These are phyloP conservation scores for Microtus montanus DNA, from an alignment of 2,113 vertebrate species.

Conservation along the genomic window DNA sequence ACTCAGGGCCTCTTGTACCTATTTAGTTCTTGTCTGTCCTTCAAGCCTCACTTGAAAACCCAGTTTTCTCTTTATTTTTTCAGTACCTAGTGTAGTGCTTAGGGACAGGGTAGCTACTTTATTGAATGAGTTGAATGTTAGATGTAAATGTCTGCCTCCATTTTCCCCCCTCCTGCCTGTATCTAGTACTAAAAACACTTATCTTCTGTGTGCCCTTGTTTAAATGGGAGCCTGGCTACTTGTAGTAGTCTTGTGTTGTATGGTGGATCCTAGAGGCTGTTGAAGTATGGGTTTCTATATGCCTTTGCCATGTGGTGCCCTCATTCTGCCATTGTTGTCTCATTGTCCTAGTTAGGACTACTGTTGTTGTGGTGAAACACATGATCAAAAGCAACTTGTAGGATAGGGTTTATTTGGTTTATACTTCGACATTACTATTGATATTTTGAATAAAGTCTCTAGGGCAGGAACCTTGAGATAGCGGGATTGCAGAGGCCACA, in stretches of 20 bases:
- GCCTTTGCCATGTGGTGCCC: background rate
- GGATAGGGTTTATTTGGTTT: background rate
- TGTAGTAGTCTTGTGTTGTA: background rate
- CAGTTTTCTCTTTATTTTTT: background rate
- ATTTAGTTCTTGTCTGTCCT: background rate
- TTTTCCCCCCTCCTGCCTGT: background rate
- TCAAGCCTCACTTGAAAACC: background rate
- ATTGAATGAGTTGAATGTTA: background rate
- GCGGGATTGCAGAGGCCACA: background rate
- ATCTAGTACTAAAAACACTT: background rate
- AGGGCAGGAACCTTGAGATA: background rate
- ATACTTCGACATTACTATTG: background rate
- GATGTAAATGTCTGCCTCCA: background rate
- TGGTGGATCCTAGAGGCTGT: background rate
- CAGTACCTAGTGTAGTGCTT: background rate
- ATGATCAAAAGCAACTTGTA: background rate
- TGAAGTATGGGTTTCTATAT: background rate
- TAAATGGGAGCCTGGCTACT: background rate
- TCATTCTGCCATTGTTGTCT: background rate
- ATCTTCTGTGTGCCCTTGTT: background rate
- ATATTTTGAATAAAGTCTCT: background rate
- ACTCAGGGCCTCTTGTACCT: background rate
- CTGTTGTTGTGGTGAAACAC: background rate
- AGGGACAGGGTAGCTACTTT: background rate
- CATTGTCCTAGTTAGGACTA: background rate